Conservation (phyloP, 2,113 vertebrate genomes). For the Tonatia bakeri region DNA sequence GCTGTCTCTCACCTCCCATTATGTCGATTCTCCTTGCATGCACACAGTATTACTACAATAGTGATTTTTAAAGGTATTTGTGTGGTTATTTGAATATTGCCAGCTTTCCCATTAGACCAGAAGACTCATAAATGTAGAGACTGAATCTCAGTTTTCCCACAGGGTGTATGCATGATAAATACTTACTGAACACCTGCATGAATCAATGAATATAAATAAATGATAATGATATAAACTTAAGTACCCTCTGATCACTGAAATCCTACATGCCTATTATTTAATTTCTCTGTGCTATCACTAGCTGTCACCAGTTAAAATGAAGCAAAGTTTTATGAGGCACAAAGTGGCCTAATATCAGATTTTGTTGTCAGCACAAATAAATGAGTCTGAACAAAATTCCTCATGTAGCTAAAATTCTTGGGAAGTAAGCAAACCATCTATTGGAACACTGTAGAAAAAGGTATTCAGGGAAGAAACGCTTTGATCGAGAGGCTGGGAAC, state of each 20-base stretch:
- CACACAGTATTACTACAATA: not conserved
- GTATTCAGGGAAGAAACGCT: not conserved
- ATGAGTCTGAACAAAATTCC: not conserved
- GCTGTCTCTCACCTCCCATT: not conserved
- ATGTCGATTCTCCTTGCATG: not conserved
- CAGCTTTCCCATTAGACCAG: not conserved
- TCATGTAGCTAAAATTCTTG: not conserved
- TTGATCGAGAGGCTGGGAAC: not conserved
- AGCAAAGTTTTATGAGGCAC: not conserved
- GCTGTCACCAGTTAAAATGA: not conserved
- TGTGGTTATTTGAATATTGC: not conserved
- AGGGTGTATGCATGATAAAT: not conserved
- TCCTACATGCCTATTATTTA: not conserved
- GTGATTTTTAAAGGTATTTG: not conserved
- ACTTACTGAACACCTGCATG: not conserved
- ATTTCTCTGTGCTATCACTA: not conserved
- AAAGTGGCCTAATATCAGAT: not conserved
- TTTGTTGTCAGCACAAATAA: not conserved
- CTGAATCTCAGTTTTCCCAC: not conserved
- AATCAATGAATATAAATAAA: not conserved
- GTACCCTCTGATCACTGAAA: not conserved
- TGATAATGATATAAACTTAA: not conserved
- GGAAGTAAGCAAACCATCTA: not conserved
- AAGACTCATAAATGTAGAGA: not conserved
- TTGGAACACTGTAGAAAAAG: not conserved